Evolutionary conservation across 2,797 vertebrate genomes (phyloP).

Genomic region (Manis crassicaudata): DNA sequence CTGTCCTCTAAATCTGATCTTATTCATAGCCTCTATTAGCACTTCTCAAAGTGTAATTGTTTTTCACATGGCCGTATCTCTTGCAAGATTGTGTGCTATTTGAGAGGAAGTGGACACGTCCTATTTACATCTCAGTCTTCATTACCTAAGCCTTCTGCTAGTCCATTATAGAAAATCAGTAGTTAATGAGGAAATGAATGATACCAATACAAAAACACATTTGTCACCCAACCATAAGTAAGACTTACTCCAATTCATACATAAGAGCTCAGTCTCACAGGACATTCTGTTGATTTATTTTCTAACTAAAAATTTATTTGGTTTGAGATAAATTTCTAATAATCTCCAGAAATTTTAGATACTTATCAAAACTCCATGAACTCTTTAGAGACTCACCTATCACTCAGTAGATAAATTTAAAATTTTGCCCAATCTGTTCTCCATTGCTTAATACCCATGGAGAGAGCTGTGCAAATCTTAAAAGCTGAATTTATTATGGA

Average conservation of each 20-base stretch:
- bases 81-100: neutral
- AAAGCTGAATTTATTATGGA: slow-evolving; percentile 10
- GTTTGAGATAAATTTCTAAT: slow-evolving; percentile 55
- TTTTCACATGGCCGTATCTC: neutral
- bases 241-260: neutral
- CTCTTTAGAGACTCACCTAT: slow-evolving; percentile 42
- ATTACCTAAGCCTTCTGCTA: neutral
- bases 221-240: neutral
- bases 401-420: slow-evolving; percentile 34
- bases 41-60: neutral
- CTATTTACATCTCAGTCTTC: neutral
- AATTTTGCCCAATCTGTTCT: neutral
- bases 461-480: neutral
- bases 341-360: slow-evolving; percentile 32
- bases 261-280: neutral
- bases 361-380: slow-evolving; percentile 37
- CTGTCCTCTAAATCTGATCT: neutral
- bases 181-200: neutral
- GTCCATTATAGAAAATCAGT: neutral
- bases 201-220: neutral
- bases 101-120: neutral
- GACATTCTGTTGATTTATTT: neutral
- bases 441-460: neutral
- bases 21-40: neutral
- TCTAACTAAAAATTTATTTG: slow-evolving; percentile 23